phyloP scores from a whole-genome alignment of 2,888 invertebrate genomes.

The Ophioninae sp. region DNA sequence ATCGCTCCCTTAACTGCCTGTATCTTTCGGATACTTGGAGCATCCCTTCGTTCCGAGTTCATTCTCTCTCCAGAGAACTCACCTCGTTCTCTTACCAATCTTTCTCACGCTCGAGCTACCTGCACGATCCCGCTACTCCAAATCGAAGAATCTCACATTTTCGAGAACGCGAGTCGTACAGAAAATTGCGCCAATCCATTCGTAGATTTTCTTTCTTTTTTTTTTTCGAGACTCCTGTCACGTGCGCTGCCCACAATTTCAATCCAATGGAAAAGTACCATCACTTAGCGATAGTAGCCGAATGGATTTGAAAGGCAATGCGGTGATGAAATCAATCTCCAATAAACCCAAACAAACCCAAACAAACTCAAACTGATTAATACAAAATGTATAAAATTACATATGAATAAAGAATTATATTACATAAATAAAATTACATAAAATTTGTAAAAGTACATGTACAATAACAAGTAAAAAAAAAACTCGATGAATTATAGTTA shows the following conservation, averaged over 20 bases:
- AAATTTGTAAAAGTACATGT: too few relatives aligned
- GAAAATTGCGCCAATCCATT: slow-evolving; percentile 37
- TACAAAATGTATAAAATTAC: too few relatives aligned
- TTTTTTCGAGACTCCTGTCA: slow-evolving; percentile 11
- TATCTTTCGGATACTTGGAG: slow-evolving; percentile 50
- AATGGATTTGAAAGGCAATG: neutral
- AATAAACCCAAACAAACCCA: too few relatives aligned
- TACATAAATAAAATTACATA: too few relatives aligned
- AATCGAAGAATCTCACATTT: slow-evolving; percentile 45
- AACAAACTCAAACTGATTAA: too few relatives aligned
- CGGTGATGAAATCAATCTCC: neutral
- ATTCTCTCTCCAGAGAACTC: slow-evolving; percentile 10
- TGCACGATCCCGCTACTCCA: neutral
- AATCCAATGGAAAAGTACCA: neutral
- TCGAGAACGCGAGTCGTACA: slow-evolving; percentile 39
- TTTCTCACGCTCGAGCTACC: neutral
- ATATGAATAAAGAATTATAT: too few relatives aligned
- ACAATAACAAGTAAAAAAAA: too few relatives aligned
- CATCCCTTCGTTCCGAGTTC: slow-evolving; percentile 9
- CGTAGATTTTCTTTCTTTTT: slow-evolving; percentile 3
- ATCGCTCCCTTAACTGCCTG: slow-evolving; percentile 60
- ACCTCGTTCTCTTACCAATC: slow-evolving; percentile 7
- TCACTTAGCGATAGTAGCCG: neutral
- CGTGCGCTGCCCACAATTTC: neutral
- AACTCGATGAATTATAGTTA: too few relatives aligned